Evolutionary conservation across 2,888 invertebrate genomes (phyloP), one percentile per base, ranked within the genome.

Genomic region (Trichogramma dendrolimi): DNA sequence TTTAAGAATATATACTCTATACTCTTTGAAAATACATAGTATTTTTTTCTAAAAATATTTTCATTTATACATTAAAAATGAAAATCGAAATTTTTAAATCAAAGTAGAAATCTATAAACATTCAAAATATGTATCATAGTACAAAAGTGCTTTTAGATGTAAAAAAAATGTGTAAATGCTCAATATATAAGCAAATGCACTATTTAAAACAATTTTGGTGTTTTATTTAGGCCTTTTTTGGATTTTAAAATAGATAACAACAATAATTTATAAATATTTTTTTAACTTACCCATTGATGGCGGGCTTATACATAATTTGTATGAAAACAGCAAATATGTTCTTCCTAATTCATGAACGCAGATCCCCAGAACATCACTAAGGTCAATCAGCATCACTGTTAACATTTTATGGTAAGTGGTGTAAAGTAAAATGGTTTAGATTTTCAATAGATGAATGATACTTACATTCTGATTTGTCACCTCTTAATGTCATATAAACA

Each of bases 301-400:
- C 75, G 93, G 89, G 73, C 90, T 92, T 71, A 99, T 93, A 77
- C 92, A 93, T 10, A 99, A 82, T 43, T 92, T 91, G 75, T 92
- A 87, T 0, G 96, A 91, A 59, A 99, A 82, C 74, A 90, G 89
- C 71, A 95, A 85, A 77, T 96, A 96, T 0, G 96, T 95, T 61
- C 94, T 86, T 56, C 98, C 98, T 46, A 99, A 82, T 80, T 94
- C 94, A 78, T 94, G 97, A 60, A 98, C 96, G 81, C 96, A 96
- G 70, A 96, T 94, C 83, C 96, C 91, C 42, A 96, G 86, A n/a
- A 95, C 90, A 82, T 98, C 98, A 81, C 96, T 96, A 68, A 98
- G 95, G 79, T 99, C 98, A 73, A 99, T 92, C 58, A 98, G 83
- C 79, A 98, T 86, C 86, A 96, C 92, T 93, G 77, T 63, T 1